Conservation (phyloP, 2,888 invertebrate genomes). For the Parasteatoda lunata region DNA sequence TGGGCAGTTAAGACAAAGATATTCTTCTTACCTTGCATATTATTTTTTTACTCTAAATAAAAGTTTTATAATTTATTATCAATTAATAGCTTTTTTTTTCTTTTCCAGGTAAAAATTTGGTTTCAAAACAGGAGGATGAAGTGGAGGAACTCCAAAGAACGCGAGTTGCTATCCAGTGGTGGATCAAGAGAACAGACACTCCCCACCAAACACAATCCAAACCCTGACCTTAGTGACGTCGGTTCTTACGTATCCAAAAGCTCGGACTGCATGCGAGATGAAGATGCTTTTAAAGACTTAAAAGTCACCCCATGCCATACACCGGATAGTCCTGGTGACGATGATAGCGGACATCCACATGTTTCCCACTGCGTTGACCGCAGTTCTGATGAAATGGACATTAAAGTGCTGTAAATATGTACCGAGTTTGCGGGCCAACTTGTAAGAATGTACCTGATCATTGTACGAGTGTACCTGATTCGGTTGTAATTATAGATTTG, state of each 20-base stretch:
- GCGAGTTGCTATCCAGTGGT: conserved; percentile 92
- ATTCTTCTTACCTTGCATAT: too few species aligned
- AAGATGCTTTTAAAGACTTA: conserved; percentile 39
- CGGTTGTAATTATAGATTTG: too few species aligned
- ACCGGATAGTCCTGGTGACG: conserved; percentile 53
- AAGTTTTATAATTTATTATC: too few species aligned
- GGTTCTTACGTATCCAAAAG: conserved; percentile 54
- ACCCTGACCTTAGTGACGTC: conserved; percentile 90
- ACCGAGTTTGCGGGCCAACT: conserved; percentile 7
- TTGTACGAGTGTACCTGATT: neutral
- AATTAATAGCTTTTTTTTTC: neutral
- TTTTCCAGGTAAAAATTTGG: conserved; percentile 86
- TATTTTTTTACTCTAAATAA: too few species aligned
- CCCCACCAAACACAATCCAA: conserved; percentile 96
- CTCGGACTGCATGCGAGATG: conserved; percentile 37
- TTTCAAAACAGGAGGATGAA: conserved; percentile 99
- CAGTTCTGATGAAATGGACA: conserved; percentile 66
- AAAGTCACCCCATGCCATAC: conserved; percentile 44
- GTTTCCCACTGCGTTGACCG: conserved; percentile 43
- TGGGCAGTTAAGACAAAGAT: too few species aligned
- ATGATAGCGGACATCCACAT: conserved; percentile 35
- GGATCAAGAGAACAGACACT: conserved; percentile 95
- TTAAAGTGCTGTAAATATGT: conserved; percentile 60
- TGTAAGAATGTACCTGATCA: neutral
- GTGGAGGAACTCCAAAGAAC: conserved; percentile 98